A percentile compares a stretch with the other conserved stretches of the same genome.
phyloP scores from a whole-genome alignment of 2,888 invertebrate species.

The Meloe dianella region DNA sequence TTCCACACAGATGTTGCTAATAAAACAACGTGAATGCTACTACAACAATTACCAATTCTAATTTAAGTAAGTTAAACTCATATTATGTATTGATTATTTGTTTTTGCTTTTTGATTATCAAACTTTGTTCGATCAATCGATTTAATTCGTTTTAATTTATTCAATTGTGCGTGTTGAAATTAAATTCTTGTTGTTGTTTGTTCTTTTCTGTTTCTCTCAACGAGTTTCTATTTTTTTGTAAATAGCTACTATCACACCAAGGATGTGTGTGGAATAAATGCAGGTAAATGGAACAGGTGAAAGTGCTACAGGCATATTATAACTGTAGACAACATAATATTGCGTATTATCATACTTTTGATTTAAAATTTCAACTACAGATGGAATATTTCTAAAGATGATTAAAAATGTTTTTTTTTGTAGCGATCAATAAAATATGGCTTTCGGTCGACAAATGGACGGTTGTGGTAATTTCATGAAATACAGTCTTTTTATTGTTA shows the following conservation, averaged over 20 bases:
- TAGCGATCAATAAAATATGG: constrained; percentile 63
- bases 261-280: background rate
- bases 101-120: background rate
- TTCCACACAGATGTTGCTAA: background rate
- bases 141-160: background rate
- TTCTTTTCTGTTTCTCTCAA: background rate
- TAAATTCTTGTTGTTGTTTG: background rate
- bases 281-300: background rate
- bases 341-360: too few species aligned
- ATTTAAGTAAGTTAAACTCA: background rate
- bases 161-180: background rate
- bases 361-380: background rate
- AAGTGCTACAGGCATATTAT: background rate
- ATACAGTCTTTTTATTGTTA: constrained; percentile 81
- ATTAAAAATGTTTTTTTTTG: background rate
- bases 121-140: background rate
- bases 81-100: background rate
- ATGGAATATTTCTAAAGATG: background rate
- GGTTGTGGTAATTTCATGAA: constrained; percentile 90
- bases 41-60: background rate
- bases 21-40: background rate
- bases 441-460: constrained; percentile 82
- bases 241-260: background rate
- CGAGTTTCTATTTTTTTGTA: background rate
- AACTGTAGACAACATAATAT: too few species aligned